These are phyloP conservation scores for Lineus longissimus DNA, from an alignment of 1,140 invertebrate species.

Conservation along the genomic window DNA sequence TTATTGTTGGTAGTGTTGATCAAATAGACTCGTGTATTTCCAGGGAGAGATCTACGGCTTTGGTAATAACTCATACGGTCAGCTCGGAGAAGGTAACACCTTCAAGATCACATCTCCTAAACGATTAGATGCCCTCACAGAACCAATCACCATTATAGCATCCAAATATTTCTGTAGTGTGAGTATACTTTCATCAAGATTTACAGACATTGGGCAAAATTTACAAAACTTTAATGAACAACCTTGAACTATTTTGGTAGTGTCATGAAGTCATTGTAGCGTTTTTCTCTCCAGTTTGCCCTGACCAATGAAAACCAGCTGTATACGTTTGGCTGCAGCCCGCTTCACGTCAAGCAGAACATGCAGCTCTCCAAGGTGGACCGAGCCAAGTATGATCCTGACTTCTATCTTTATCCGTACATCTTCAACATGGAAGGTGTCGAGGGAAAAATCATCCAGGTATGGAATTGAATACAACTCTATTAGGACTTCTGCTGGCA, in stretches of 20 bases:
- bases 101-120: conserved; percentile 64
- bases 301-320: conserved; percentile 66
- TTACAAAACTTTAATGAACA: no score
- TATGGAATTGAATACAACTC: conserved; percentile 12
- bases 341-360: conserved; percentile 67
- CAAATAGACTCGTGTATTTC: neutral
- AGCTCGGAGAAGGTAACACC: conserved; percentile 64
- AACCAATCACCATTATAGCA: conserved; percentile 64
- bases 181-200: conserved; percentile 48
- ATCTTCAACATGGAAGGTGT: conserved; percentile 35
- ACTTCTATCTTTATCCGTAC: conserved; percentile 29
- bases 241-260: no score
- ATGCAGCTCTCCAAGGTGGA: conserved; percentile 61
- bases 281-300: conserved; percentile 61
- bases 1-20: no score
- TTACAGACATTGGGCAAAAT: neutral
- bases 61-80: conserved; percentile 75
- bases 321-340: conserved; percentile 75
- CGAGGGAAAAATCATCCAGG: conserved; percentile 39
- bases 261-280: no score
- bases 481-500: neutral
- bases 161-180: conserved; percentile 81
- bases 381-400: conserved; percentile 23
- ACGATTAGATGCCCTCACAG: conserved; percentile 58
- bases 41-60: conserved; percentile 68